phyloP scores from a whole-genome alignment of 2,797 vertebrate species.

The Macrochelys suwanniensis region DNA sequence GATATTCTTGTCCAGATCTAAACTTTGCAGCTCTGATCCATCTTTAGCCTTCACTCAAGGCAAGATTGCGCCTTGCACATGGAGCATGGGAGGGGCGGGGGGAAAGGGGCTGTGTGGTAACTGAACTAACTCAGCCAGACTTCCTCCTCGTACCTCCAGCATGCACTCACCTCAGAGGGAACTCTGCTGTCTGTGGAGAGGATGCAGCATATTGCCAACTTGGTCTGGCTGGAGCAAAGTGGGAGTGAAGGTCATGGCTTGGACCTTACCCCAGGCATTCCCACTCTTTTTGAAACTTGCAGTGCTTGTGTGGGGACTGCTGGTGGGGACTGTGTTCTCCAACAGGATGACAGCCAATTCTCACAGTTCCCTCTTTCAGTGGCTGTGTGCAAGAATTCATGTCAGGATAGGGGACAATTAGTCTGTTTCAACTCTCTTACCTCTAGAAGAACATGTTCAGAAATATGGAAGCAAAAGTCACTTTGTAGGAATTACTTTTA shows the following conservation, averaged over 20 bases:
- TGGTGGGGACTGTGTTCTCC: background rate
- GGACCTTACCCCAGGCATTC: background rate
- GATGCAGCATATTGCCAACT: background rate
- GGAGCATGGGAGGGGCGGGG: background rate
- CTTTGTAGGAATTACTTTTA: background rate
- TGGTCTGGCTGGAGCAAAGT: background rate
- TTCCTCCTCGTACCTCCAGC: background rate
- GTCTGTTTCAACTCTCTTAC: background rate
- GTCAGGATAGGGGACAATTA: background rate
- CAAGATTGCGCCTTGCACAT: background rate
- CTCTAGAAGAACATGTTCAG: background rate
- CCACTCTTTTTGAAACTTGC: background rate
- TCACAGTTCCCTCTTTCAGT: background rate
- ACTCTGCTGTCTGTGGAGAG: background rate
- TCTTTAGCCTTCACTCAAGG: background rate
- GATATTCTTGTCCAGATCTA: background rate
- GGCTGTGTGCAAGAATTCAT: background rate
- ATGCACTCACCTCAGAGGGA: background rate
- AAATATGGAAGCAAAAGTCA: background rate
- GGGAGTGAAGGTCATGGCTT: background rate
- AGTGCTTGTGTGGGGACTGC: background rate
- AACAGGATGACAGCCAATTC: background rate
- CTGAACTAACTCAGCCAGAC: background rate
- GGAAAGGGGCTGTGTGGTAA: background rate
- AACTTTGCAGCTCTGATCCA: background rate